phyloP scores from a whole-genome alignment of 2,797 vertebrate genomes.

The Potorous gilbertii region DNA sequence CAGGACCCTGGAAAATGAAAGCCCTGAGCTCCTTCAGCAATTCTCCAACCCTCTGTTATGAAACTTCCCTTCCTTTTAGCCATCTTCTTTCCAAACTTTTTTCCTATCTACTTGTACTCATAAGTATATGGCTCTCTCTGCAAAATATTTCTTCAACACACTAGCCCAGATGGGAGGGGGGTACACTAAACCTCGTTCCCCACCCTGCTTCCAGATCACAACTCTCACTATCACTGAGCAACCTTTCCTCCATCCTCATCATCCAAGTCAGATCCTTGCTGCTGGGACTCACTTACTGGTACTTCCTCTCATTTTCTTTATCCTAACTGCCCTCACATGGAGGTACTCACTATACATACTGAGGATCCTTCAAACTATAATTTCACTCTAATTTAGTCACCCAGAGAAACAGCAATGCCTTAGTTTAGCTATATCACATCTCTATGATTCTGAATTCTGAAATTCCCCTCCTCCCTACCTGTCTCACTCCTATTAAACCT shows the following conservation, averaged over 20 bases:
- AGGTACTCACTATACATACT: constrained; percentile 47
- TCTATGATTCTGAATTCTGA: constrained; percentile 41
- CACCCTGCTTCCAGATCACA: constrained; percentile 21
- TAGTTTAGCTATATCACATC: background rate
- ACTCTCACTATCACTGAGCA: constrained; percentile 21
- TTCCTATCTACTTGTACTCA: background rate
- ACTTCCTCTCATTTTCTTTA: constrained; percentile 28
- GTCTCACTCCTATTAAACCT: constrained; percentile 4
- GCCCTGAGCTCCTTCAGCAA: background rate
- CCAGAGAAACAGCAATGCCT: too few species aligned
- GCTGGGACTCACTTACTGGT: background rate
- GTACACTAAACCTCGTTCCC: background rate
- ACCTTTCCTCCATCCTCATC: constrained; percentile 10
- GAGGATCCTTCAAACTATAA: constrained; percentile 24
- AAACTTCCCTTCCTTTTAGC: background rate
- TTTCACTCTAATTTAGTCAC: constrained; percentile 36
- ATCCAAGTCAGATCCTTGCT: constrained; percentile 16
- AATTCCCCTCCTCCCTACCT: background rate
- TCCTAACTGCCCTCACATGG: constrained; percentile 27
- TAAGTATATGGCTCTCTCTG: background rate
- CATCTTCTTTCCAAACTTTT: background rate
- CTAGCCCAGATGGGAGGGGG: too few species aligned
- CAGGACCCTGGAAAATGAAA: background rate
- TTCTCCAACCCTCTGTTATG: background rate
- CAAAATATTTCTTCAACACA: background rate